Evolutionary conservation across 2,797 vertebrate species (phyloP).

Genomic region (Falco berigora): DNA sequence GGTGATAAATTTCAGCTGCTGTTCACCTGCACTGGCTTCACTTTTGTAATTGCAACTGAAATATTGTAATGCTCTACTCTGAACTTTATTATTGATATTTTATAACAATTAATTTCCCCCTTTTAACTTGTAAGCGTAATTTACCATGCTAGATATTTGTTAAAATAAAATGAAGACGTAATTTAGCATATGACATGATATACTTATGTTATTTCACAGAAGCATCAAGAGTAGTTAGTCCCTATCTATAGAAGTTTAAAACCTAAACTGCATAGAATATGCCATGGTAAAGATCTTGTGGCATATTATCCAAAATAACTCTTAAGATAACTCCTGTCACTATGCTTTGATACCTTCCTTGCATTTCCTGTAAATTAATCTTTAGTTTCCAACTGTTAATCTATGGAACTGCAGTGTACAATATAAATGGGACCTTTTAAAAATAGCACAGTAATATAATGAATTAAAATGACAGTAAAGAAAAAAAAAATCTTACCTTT

Average conservation of each 20-base stretch:
- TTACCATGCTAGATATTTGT: neutral
- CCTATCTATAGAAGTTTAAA: neutral
- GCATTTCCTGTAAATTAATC: constrained; percentile 64
- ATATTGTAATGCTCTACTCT: neutral
- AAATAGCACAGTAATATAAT: constrained; percentile 55
- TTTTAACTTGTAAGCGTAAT: neutral
- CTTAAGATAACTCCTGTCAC: neutral
- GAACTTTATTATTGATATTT: neutral
- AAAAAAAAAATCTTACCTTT: constrained; percentile 13
- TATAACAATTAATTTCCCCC: neutral
- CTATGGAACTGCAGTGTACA: constrained; percentile 45
- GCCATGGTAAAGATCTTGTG: neutral
- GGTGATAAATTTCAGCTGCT: constrained; percentile 43
- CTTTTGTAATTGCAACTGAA: constrained; percentile 22
- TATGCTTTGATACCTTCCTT: neutral
- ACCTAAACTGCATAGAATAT: neutral
- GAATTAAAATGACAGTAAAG: constrained; percentile 62
- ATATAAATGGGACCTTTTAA: constrained; percentile 60
- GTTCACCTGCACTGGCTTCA: neutral
- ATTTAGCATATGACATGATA: neutral
- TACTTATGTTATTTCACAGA: neutral
- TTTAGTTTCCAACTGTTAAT: constrained; percentile 60
- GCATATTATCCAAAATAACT: neutral
- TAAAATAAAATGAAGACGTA: neutral
- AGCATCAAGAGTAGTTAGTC: neutral